Conservation (phyloP, 2,797 vertebrate species). For the Sebastes matsubarae region DNA sequence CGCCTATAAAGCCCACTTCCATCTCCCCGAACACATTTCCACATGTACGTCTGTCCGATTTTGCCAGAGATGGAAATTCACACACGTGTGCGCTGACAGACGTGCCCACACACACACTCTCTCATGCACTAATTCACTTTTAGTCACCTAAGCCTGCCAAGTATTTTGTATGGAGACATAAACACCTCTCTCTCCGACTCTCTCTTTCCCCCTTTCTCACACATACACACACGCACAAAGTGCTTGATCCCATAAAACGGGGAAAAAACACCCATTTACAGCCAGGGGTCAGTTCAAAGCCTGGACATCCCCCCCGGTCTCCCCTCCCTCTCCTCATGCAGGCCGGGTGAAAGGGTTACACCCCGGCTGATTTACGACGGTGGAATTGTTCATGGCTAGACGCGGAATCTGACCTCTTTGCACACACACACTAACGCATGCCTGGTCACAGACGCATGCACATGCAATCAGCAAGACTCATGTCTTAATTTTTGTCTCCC, state of each 20-base stretch:
- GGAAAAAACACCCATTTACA: conserved; percentile 64
- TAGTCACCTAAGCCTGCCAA: conserved; percentile 65
- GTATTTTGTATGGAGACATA: conserved; percentile 67
- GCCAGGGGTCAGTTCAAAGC: conserved; percentile 76
- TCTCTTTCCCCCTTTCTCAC: conserved; percentile 11
- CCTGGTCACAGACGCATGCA: conserved; percentile 14
- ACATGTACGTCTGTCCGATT: conserved; percentile 51
- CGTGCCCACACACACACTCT: conserved; percentile 52
- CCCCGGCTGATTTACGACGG: conserved; percentile 66
- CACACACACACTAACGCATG: not conserved
- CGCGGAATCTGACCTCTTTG: conserved; percentile 58
- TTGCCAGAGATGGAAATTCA: conserved; percentile 57
- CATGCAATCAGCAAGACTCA: conserved; percentile 8
- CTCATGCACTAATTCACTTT: conserved; percentile 62
- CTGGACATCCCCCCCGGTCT: conserved; percentile 14
- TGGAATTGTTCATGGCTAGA: conserved; percentile 57
- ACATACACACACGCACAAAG: conserved; percentile 27
- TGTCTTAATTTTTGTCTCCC: conserved; percentile 13
- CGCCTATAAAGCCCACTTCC: conserved; percentile 29
- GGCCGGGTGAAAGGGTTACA: conserved; percentile 62
- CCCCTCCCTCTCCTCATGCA: conserved; percentile 15
- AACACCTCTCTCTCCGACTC: conserved; percentile 51
- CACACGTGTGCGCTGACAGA: conserved; percentile 47
- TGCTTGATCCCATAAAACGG: conserved; percentile 42
- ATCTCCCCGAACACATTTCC: conserved; percentile 58